These are phyloP conservation scores for Yponomeuta malinellus DNA, from an alignment of 2,888 invertebrate genomes.

Conservation along the genomic window DNA sequence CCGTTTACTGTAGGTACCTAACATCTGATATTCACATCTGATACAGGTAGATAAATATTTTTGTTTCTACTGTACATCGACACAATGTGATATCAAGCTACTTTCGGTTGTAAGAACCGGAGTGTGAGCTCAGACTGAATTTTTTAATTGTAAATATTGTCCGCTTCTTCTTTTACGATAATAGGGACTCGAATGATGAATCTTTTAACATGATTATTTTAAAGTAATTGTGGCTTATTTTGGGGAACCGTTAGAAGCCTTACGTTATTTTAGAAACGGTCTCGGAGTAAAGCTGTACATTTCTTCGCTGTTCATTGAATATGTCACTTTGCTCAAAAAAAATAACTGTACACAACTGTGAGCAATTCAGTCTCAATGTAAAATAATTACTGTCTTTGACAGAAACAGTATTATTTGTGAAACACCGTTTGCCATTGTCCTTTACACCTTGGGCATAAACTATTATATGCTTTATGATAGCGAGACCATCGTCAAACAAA, in stretches of 20 bases:
- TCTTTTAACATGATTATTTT: neutral
- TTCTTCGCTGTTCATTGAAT: neutral
- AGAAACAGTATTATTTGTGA: neutral
- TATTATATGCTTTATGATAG: neutral
- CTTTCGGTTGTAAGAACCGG: neutral
- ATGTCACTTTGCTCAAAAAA: neutral
- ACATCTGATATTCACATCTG: slow-evolving; percentile 20
- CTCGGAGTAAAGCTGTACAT: neutral
- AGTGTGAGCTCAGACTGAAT: neutral
- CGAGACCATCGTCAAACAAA: no score
- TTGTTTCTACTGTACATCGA: neutral
- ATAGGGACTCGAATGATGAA: neutral
- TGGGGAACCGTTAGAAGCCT: neutral
- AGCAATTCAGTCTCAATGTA: neutral
- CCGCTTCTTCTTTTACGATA: neutral
- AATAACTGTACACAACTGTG: neutral
- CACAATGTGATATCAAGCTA: slow-evolving; percentile 1
- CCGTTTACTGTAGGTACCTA: slow-evolving; percentile 53
- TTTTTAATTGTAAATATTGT: slow-evolving; percentile 6
- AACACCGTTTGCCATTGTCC: neutral
- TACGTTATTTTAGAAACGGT: neutral
- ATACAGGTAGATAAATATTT: slow-evolving; percentile 5
- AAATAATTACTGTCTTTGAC: neutral
- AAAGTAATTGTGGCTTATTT: neutral
- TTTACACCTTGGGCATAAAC: neutral